phyloP scores from a whole-genome alignment of 2,113 vertebrate genomes.

The Vidua macroura region DNA sequence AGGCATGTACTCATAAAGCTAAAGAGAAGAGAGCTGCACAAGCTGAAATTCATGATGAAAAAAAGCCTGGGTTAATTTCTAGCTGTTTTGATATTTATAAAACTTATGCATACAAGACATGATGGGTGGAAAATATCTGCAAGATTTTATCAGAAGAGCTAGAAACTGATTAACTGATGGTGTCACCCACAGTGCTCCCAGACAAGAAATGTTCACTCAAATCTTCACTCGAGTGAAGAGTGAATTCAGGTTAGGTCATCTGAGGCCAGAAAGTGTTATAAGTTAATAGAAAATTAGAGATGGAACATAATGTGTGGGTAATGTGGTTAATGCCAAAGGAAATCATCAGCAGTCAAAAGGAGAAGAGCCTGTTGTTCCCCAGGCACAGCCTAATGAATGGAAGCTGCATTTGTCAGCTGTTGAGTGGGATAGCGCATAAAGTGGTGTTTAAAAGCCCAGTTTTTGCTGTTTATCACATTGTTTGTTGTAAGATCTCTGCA shows the following conservation, averaged over 20 bases:
- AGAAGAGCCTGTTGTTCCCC: background rate
- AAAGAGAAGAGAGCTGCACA: background rate
- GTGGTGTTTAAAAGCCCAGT: background rate
- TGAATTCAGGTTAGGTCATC: background rate
- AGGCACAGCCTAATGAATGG: background rate
- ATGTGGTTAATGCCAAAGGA: background rate
- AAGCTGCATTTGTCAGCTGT: background rate
- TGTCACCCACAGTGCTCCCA: background rate
- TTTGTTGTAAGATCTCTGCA: background rate
- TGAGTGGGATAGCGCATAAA: background rate
- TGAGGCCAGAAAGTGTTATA: background rate
- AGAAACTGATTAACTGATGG: background rate
- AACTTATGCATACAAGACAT: background rate
- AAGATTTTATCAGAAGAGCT: background rate
- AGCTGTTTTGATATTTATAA: background rate
- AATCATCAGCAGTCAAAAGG: background rate
- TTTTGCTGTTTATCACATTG: background rate
- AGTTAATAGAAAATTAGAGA: background rate
- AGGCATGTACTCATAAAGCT: background rate
- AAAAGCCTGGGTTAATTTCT: background rate
- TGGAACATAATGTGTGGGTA: background rate
- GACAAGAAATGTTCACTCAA: background rate
- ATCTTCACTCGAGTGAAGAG: background rate
- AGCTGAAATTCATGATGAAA: background rate
- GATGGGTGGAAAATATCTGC: background rate